These are phyloP conservation scores for Rattus norvegicus DNA, from an alignment of 2,113 vertebrate genomes.

Conservation along the genomic window GRCr8 NC_086028.1:7743001-7743500, in stretches of 20 bases:
- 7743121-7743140: neutral
- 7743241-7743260: neutral
- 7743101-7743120: neutral
- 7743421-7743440: neutral
- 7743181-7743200: neutral
- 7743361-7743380: neutral
- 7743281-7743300: neutral
- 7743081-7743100: neutral
- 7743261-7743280: neutral
- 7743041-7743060: neutral
- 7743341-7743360: neutral
- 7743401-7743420: neutral
- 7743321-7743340: neutral
- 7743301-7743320: neutral
- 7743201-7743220: neutral
- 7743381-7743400: neutral
- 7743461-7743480: neutral
- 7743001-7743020: neutral
- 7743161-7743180: neutral
- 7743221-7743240: neutral
- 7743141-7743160: neutral
- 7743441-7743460: neutral
- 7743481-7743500: no score
- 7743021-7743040: neutral
- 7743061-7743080: neutral